Evolutionary conservation across 2,113 vertebrate species (phyloP).

Genomic region (Megaleporinus macrocephalus): DNA sequence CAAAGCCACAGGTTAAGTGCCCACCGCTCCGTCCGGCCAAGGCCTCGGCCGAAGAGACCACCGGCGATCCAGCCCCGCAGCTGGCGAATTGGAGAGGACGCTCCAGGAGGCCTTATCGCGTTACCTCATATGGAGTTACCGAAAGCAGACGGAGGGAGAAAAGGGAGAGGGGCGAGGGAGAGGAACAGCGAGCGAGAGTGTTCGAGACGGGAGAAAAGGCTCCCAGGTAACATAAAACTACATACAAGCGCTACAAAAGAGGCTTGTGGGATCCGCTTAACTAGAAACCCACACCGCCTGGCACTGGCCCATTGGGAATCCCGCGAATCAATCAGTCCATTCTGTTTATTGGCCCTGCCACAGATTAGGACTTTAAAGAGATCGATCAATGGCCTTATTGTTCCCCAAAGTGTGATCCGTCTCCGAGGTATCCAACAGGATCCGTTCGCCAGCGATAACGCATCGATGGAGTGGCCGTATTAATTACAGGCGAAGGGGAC

Average conservation of each 20-base stretch:
- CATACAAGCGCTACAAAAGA: constrained; percentile 85
- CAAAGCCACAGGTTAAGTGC: constrained; percentile 94
- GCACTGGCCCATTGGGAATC: constrained; percentile 77
- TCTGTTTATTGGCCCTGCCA: constrained; percentile 76
- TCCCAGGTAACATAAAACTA: constrained; percentile 81
- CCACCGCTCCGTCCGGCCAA: constrained; percentile 51
- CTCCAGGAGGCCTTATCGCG: constrained; percentile 73
- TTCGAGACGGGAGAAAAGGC: constrained; percentile 61
- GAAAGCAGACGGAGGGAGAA: constrained; percentile 55
- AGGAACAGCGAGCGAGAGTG: constrained; percentile 62
- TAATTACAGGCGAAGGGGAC: constrained; percentile 73
- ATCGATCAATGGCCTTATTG: constrained; percentile 89
- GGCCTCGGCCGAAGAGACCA: constrained; percentile 76
- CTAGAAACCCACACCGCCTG: constrained; percentile 74
- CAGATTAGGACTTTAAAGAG: constrained; percentile 78
- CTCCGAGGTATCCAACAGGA: constrained; percentile 76
- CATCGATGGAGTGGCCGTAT: constrained; percentile 79
- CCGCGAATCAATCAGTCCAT: constrained; percentile 77
- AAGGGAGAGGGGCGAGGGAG: constrained; percentile 55
- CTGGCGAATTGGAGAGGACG: constrained; percentile 78
- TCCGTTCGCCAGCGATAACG: constrained; percentile 80
- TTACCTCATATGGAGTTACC: constrained; percentile 71
- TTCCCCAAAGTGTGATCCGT: constrained; percentile 83
- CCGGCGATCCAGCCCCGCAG: constrained; percentile 72
- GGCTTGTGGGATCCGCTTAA: constrained; percentile 76